A percentile compares a stretch with the other conserved stretches of the same genome.
These are phyloP conservation scores for Meganola albula DNA, from an alignment of 2,888 invertebrate species.

Conservation along the genomic window DNA sequence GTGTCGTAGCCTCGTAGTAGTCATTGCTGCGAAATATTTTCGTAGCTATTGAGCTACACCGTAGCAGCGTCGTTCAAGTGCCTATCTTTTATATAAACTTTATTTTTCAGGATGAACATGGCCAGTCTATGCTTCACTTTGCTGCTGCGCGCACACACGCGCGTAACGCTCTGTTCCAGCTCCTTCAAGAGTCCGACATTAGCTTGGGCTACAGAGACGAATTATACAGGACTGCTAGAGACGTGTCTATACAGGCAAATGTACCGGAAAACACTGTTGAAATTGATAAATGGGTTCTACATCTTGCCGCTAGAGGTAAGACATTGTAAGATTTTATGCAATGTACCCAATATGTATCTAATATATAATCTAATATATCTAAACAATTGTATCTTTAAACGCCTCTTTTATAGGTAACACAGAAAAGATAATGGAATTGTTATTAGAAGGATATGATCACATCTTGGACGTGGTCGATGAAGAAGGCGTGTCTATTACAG, in stretches of 20 bases:
- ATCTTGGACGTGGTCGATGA: conserved; percentile 88
- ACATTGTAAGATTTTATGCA: not conserved
- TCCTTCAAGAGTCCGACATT: conserved; percentile 87
- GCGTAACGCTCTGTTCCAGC: conserved; percentile 86
- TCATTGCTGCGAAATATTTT: too few species aligned
- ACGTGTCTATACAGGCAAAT: conserved; percentile 88
- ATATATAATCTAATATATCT: not conserved
- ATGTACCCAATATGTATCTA: not conserved
- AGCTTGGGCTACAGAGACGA: conserved; percentile 91
- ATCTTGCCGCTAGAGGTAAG: conserved; percentile 86
- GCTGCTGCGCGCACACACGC: conserved; percentile 90
- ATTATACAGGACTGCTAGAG: conserved; percentile 90
- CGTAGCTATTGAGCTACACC: too few species aligned
- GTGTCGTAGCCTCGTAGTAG: too few species aligned
- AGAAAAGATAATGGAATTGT: conserved; percentile 76
- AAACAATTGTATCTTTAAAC: not conserved
- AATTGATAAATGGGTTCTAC: conserved; percentile 88
- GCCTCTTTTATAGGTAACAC: conserved; percentile 46
- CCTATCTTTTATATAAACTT: too few species aligned
- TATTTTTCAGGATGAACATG: conserved; percentile 86
- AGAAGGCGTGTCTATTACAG: conserved; percentile 81
- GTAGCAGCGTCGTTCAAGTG: too few species aligned
- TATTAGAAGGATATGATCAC: conserved; percentile 92
- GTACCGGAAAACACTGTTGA: conserved; percentile 87
- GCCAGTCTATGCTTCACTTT: conserved; percentile 93